These are phyloP conservation scores for Drosophila tanythrix DNA, from an alignment of 2,888 invertebrate genomes.

Conservation along the genomic window DNA sequence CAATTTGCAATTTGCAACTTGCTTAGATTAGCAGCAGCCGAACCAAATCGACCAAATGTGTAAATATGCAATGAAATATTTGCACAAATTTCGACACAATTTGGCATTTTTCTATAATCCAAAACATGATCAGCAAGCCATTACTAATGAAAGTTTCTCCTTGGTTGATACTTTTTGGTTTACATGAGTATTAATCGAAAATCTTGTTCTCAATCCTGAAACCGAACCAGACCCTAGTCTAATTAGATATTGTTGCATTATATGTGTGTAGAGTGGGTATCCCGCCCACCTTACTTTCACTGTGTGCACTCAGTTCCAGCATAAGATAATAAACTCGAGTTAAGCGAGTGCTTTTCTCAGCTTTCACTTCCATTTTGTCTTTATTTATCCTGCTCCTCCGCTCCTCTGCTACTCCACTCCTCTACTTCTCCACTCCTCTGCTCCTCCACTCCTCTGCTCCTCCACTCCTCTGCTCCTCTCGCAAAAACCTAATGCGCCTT, in stretches of 20 bases:
- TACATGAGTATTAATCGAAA: not conserved
- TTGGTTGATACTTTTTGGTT: not conserved
- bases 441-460: no score
- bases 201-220: accelerated
- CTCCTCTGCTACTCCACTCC: not conserved
- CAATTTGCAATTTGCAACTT: not conserved
- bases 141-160: no score
- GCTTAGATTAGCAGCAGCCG: accelerated
- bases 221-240: accelerated
- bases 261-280: not conserved
- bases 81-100: not conserved
- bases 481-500: constrained; percentile 42
- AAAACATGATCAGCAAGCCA: not conserved
- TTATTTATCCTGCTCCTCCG: no score
- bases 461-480: not conserved
- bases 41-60: not conserved
- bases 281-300: not conserved
- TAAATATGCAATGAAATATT: not conserved
- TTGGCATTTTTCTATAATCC: no score
- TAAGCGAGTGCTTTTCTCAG: constrained; percentile 4
- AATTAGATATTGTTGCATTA: not conserved
- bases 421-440: no score
- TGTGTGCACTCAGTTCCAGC: not conserved
- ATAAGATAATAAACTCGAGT: constrained; percentile 18
- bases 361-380: constrained; percentile 46